A percentile compares a stretch with the other conserved stretches of the same genome.
These are phyloP conservation scores for Seira ritae DNA, from an alignment of 2,888 invertebrate genomes.

Conservation along the genomic window DNA sequence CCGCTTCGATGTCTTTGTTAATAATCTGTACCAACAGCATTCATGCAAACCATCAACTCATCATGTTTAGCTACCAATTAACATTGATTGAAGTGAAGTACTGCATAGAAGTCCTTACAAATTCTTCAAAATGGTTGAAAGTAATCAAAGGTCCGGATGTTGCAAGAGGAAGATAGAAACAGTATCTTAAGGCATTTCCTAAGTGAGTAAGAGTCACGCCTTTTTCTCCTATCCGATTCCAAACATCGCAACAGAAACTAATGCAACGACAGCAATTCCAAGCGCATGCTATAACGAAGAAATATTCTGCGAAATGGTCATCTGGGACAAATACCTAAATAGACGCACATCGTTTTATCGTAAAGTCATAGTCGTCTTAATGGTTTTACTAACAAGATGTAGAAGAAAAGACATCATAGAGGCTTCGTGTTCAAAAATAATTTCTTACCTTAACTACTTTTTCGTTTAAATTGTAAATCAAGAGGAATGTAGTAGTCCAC, in stretches of 20 bases:
- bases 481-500: slow-evolving; percentile 79
- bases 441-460: slow-evolving; percentile 71
- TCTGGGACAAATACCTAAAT: slow-evolving; percentile 40
- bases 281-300: slow-evolving; percentile 84
- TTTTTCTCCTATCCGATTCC: slow-evolving; percentile 49
- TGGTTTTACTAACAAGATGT: no score
- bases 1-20: slow-evolving; percentile 18
- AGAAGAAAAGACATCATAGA: not conserved
- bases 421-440: slow-evolving; percentile 16
- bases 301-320: slow-evolving; percentile 58
- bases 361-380: no score
- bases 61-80: no score
- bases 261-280: slow-evolving; percentile 80
- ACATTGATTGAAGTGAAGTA: no score
- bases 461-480: slow-evolving; percentile 78
- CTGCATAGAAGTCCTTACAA: no score
- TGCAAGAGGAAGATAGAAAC: slow-evolving; percentile 88
- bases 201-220: slow-evolving; percentile 64
- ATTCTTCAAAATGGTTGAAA: slow-evolving; percentile 82
- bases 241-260: slow-evolving; percentile 83
- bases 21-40: slow-evolving; percentile 44
- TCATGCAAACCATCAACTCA: no score
- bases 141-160: slow-evolving; percentile 90
- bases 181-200: slow-evolving; percentile 83
- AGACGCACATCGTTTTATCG: no score